These are phyloP conservation scores for Coenonympha glycerion DNA, from an alignment of 2,888 invertebrate species.

Conservation along the genomic window DNA sequence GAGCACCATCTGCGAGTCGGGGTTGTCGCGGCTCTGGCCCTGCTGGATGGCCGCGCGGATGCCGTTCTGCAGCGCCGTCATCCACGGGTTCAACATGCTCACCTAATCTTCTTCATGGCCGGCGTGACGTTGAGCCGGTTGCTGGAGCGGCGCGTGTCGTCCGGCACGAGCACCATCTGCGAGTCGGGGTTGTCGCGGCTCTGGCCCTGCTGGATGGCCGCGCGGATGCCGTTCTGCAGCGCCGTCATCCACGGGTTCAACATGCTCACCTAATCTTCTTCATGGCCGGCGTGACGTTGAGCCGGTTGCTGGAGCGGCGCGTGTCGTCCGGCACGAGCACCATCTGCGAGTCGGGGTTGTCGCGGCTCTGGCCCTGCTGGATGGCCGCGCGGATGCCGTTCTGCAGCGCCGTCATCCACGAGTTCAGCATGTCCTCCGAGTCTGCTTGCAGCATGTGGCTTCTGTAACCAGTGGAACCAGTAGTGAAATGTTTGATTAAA, in stretches of 20 bases:
- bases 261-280: conserved; percentile 76
- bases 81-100: conserved; percentile 88
- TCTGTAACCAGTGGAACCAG: conserved; percentile 62
- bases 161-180: conserved; percentile 57
- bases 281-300: conserved; percentile 43
- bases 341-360: conserved; percentile 59
- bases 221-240: background rate
- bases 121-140: conserved; percentile 38
- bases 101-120: conserved; percentile 61
- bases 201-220: conserved; percentile 77
- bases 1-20: conserved; percentile 56
- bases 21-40: too few species aligned
- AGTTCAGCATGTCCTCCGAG: conserved; percentile 90
- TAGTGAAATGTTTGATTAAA: too few species aligned
- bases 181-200: conserved; percentile 63
- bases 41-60: conserved; percentile 91
- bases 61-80: conserved; percentile 89
- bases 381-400: conserved; percentile 90
- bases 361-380: conserved; percentile 77
- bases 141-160: conserved; percentile 40
- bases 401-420: conserved; percentile 94
- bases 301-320: conserved; percentile 34
- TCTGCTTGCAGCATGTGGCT: conserved; percentile 99
- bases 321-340: conserved; percentile 56
- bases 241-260: conserved; percentile 72